These are phyloP conservation scores for Oreochromis mossambicus DNA, from an alignment of 2,797 vertebrate genomes.

Conservation along the genomic window DNA sequence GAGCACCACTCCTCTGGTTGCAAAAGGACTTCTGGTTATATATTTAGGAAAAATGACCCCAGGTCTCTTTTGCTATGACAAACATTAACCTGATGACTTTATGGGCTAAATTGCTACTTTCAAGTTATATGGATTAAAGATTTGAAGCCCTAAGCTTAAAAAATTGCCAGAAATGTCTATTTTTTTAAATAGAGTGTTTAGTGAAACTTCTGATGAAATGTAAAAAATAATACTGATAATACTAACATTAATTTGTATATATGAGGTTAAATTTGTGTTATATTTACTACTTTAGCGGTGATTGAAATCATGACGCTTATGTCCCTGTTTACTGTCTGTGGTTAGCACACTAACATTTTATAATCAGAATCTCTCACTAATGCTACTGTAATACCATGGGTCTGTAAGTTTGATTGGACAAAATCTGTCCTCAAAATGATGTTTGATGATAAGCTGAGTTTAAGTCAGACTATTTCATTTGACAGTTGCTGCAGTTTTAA, in stretches of 20 bases:
- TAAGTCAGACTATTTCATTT: background rate
- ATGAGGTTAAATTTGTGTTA: background rate
- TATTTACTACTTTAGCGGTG: background rate
- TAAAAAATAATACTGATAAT: background rate
- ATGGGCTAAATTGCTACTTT: background rate
- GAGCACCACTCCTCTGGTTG: background rate
- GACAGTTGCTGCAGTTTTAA: background rate
- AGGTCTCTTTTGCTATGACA: background rate
- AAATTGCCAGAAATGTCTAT: background rate
- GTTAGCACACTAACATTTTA: background rate
- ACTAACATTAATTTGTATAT: background rate
- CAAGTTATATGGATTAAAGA: background rate
- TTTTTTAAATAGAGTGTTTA: background rate
- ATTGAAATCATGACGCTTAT: background rate
- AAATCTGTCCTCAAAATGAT: background rate
- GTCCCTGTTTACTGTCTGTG: background rate
- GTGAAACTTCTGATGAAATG: fast-evolving
- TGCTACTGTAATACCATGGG: background rate
- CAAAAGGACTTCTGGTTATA: background rate
- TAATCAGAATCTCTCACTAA: background rate
- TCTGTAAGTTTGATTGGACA: background rate
- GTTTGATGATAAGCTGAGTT: background rate
- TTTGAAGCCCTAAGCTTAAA: background rate
- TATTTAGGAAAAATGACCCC: background rate
- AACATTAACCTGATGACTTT: background rate